These are phyloP conservation scores for Vireo griseus DNA, from an alignment of 2,797 vertebrate species.

Conservation along the genomic window DNA sequence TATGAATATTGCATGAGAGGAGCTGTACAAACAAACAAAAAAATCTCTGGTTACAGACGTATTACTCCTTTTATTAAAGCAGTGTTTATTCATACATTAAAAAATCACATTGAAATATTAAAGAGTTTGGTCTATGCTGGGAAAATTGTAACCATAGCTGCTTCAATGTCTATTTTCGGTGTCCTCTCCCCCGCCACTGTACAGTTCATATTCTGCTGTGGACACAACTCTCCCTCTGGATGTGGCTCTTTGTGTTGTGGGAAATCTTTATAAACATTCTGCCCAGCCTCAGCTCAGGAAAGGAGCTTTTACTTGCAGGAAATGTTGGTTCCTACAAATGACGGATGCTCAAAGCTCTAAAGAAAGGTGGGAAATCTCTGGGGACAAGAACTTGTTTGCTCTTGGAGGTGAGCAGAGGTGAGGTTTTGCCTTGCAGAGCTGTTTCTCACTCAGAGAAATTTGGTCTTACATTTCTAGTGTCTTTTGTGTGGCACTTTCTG, in stretches of 20 bases:
- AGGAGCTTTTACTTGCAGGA: background rate
- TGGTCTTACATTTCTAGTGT: background rate
- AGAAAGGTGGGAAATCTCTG: background rate
- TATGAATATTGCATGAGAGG: conserved; percentile 51
- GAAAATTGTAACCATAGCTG: background rate
- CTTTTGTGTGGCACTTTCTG: background rate
- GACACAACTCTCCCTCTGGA: background rate
- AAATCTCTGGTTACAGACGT: background rate
- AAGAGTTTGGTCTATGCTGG: background rate
- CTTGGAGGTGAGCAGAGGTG: background rate
- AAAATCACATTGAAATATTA: conserved; percentile 2
- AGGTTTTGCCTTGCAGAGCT: background rate
- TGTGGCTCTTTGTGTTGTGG: rapidly evolving
- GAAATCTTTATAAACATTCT: background rate
- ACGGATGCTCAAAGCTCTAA: background rate
- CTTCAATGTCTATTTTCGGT: background rate
- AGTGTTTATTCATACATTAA: background rate
- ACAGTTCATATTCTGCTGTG: background rate
- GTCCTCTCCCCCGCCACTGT: background rate
- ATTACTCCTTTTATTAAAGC: conserved; percentile 8
- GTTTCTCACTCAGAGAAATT: background rate
- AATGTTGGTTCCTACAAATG: background rate
- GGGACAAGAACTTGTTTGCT: background rate
- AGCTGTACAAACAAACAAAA: conserved; percentile 4
- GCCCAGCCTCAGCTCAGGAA: background rate